Conservation (phyloP, 2,797 vertebrate genomes). For the Anguilla anguilla region DNA sequence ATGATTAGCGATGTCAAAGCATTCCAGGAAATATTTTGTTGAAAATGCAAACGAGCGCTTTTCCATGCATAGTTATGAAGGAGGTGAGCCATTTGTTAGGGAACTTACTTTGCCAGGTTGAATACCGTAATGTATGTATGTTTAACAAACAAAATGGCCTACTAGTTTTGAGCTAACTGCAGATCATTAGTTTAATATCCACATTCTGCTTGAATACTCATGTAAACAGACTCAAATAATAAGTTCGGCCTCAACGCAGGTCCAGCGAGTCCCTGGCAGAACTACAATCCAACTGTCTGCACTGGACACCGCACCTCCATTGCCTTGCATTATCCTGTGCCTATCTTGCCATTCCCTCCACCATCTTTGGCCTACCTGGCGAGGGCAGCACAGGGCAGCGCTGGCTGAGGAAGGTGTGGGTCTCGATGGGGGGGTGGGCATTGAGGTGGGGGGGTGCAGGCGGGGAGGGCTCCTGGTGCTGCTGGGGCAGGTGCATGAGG, state of each 20-base stretch:
- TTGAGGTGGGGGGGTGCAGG: constrained; percentile 86
- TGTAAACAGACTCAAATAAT: too few relatives aligned
- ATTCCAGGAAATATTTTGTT: too few relatives aligned
- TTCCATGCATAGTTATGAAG: too few relatives aligned
- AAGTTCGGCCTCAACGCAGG: too few relatives aligned
- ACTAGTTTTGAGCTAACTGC: neutral
- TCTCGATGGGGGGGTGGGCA: constrained; percentile 78
- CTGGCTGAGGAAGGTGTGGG: constrained; percentile 87
- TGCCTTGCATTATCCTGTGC: neutral
- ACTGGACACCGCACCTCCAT: too few relatives aligned
- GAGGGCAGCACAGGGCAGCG: constrained; percentile 87
- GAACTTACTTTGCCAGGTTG: neutral
- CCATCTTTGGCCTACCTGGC: constrained; percentile 79
- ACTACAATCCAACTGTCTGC: neutral
- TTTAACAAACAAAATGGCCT: neutral
- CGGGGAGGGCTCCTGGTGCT: constrained; percentile 74
- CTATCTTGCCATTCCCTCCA: neutral
- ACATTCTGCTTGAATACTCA: too few relatives aligned
- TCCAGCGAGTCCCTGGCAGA: too few relatives aligned
- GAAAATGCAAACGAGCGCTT: too few relatives aligned
- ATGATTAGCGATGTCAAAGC: neutral
- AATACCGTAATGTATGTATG: neutral
- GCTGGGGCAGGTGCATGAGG: constrained; percentile 85
- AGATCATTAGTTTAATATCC: too few relatives aligned
- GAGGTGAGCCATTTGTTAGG: too few relatives aligned